Evolutionary conservation across 1,140 invertebrate species (phyloP), one percentile per base, ranked within the genome.

Genomic region (Neuroterus valhalla): DNA sequence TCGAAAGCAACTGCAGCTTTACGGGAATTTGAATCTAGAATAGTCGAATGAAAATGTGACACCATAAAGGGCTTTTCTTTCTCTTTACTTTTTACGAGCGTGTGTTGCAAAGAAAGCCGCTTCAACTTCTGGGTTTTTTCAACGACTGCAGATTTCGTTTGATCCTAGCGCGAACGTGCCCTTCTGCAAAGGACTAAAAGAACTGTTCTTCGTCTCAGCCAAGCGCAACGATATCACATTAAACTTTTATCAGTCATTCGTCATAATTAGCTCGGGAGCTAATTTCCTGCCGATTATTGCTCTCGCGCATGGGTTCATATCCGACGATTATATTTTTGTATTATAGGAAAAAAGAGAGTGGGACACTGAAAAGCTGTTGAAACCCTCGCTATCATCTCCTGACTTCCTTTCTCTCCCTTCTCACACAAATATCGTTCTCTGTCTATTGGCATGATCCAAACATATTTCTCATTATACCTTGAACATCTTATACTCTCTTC

Each of bases 211-310:
- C 55, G 21, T 62, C 21, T 15, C 55, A 62, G 55, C 55, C 55
- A 62, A 62, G 55, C 55, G 55, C 55, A 62, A 62, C 55, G 23
- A 62, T 31, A 62, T 62, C 55, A 31, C 21, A 62, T 62, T 38
- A 62, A 62, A 26, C 31, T 38, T 62, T 31, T 62, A 62, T 31
- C 55, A 62, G 55, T 62, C 55, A 62, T 62, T 62, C 55, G 55
- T 62, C 55, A 62, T 62, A 62, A 62, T 62, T 62, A 62, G 55
- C 55, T 62, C 55, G 23, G 23, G 12, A 62, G 55, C 55, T 62
- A 62, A 62, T 62, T 62, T 62, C 23, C 55, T 38, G 26, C 31
- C 55, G 55, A 62, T 62, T 62, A 62, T 62, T 15, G 55, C n/a
- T 62, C 55, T 62, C 55, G 55, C 23, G 55, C 14, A 31, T 62